Evolutionary conservation across 2,797 vertebrate species (phyloP).

Genomic region (Channallabes apus): DNA sequence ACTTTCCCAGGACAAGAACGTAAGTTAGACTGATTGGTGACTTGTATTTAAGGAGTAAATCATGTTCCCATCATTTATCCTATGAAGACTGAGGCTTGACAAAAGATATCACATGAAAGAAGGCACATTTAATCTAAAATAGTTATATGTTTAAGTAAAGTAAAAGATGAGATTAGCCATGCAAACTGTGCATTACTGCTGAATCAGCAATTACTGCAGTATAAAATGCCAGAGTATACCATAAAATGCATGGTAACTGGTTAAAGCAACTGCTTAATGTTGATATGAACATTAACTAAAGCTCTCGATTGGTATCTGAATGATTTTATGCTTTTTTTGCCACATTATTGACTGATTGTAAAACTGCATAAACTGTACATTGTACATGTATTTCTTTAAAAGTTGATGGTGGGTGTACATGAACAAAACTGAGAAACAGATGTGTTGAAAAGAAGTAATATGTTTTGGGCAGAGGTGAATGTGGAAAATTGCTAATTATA

Average conservation of each 20-base stretch:
- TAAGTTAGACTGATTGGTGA: neutral
- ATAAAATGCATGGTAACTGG: no score
- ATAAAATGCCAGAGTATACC: neutral
- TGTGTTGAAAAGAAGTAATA: neutral
- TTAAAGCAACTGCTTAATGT: no score
- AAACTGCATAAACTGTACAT: no score
- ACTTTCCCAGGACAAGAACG: neutral
- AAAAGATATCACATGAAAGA: neutral
- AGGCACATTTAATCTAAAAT: neutral
- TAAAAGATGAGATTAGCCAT: neutral
- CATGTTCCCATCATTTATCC: neutral
- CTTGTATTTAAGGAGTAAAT: neutral
- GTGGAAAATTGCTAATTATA: neutral
- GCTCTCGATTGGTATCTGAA: no score
- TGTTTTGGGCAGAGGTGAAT: neutral
- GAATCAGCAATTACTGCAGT: neutral
- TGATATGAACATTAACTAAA: no score
- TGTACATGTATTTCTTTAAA: no score
- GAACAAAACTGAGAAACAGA: neutral
- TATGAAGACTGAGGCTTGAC: neutral
- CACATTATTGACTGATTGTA: no score
- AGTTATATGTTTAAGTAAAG: neutral
- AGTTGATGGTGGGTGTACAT: no score
- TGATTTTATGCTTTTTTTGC: no score
- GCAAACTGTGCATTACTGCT: neutral